phyloP scores from a whole-genome alignment of 2,113 vertebrate genomes.

The Podarcis muralis region DNA sequence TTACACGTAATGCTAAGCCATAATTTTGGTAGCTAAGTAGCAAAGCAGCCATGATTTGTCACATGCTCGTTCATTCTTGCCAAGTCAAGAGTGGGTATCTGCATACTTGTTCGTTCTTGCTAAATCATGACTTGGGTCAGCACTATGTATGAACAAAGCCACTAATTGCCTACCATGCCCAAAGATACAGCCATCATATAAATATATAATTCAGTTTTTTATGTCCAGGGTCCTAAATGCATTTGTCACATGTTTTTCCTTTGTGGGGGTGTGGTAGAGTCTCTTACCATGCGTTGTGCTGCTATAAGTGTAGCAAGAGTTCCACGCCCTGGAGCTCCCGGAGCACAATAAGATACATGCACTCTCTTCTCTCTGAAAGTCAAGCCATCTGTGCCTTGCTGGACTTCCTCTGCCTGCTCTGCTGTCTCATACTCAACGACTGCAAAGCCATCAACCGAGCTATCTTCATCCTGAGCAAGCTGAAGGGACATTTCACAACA shows the following conservation, averaged over 20 bases:
- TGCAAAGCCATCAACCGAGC: conserved; percentile 85
- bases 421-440: conserved; percentile 92
- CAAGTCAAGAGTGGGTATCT: too few relatives aligned
- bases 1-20: too few relatives aligned
- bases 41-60: too few relatives aligned
- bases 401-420: conserved; percentile 88
- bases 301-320: conserved; percentile 93
- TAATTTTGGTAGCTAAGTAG: too few relatives aligned
- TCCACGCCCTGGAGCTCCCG: conserved; percentile 92
- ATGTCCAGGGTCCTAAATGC: not conserved
- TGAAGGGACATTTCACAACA: conserved; percentile 59
- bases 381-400: conserved; percentile 79
- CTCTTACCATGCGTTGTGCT: conserved; percentile 92
- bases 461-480: conserved; percentile 94
- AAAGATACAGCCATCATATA: not conserved
- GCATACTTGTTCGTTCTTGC: too few relatives aligned
- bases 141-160: too few relatives aligned
- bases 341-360: conserved; percentile 91
- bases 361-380: conserved; percentile 81
- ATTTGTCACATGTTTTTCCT: not conserved
- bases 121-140: too few relatives aligned
- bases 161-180: not conserved
- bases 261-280: too few relatives aligned
- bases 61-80: too few relatives aligned
- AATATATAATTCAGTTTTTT: not conserved